Conservation (phyloP, 1,140 invertebrate species). For the Drosophila busckii region DNA sequence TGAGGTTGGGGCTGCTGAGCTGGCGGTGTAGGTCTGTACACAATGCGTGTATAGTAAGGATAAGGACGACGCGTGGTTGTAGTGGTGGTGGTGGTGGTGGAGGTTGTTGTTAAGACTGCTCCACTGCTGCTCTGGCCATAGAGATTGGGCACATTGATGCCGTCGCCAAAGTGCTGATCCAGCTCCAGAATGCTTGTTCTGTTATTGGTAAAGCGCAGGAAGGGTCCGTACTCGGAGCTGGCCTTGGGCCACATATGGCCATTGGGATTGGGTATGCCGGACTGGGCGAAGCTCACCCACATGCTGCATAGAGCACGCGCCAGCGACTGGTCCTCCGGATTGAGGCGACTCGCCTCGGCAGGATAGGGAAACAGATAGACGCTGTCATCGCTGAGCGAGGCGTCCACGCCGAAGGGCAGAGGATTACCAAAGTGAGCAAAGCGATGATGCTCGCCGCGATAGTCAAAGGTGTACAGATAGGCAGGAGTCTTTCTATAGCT, state of each 20-base stretch:
- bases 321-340: slow-evolving; percentile 50
- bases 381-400: slow-evolving; percentile 72
- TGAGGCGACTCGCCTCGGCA: slow-evolving; percentile 43
- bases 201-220: slow-evolving; percentile 61
- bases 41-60: slow-evolving; percentile 26
- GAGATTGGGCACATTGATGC: slow-evolving; percentile 52
- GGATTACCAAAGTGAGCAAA: slow-evolving; percentile 52
- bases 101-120: background rate
- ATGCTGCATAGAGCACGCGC: slow-evolving; percentile 55
- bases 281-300: slow-evolving; percentile 62
- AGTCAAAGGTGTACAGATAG: slow-evolving; percentile 70
- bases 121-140: slow-evolving; percentile 33
- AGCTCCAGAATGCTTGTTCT: slow-evolving; percentile 44
- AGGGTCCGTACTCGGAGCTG: slow-evolving; percentile 57
- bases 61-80: slow-evolving; percentile 35
- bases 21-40: slow-evolving; percentile 8
- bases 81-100: slow-evolving; percentile 1
- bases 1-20: background rate
- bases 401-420: slow-evolving; percentile 64
- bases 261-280: slow-evolving; percentile 45
- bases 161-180: slow-evolving; percentile 68
- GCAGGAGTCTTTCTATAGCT: slow-evolving; percentile 34
- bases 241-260: slow-evolving; percentile 55
- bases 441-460: slow-evolving; percentile 67
- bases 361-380: slow-evolving; percentile 78